Conservation (phyloP, 2,797 vertebrate genomes). For the Alcedo quadribrachys region DNA sequence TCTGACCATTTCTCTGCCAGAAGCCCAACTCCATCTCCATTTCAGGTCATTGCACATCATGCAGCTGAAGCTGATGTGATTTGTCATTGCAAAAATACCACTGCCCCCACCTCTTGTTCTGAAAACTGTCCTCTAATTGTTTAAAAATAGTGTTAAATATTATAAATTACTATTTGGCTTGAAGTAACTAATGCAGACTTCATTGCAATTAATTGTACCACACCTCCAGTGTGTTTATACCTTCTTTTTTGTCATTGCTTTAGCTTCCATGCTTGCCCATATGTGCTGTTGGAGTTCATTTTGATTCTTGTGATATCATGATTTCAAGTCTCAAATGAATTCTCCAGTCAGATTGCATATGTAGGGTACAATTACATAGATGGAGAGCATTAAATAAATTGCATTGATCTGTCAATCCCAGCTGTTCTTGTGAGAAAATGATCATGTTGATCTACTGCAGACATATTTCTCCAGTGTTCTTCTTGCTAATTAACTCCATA, state of each 20-base stretch:
- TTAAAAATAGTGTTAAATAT: constrained; percentile 13
- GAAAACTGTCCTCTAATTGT: background rate
- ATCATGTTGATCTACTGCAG: background rate
- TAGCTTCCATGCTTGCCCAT: constrained; percentile 19
- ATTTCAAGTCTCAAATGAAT: constrained; percentile 63
- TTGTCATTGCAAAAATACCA: constrained; percentile 43
- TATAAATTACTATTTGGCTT: constrained; percentile 18
- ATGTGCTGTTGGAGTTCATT: constrained; percentile 51
- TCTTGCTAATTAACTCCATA: constrained; percentile 28
- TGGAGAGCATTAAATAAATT: constrained; percentile 15
- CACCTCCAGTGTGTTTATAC: background rate
- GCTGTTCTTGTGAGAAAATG: constrained; percentile 11
- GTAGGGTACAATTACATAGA: constrained; percentile 23
- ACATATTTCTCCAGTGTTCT: constrained; percentile 10
- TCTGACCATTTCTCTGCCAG: background rate
- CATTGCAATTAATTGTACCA: background rate
- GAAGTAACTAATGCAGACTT: constrained; percentile 14
- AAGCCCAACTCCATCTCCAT: constrained; percentile 4
- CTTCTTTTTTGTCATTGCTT: background rate
- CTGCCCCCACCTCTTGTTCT: constrained; percentile 31
- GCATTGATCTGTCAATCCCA: constrained; percentile 16
- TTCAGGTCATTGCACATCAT: constrained; percentile 49
- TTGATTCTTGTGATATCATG: constrained; percentile 46
- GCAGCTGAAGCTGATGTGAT: constrained; percentile 47
- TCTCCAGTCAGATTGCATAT: constrained; percentile 24